Evolutionary conservation across 2,797 vertebrate genomes (phyloP), one percentile per base, ranked within the genome.

Genomic region (Clarias fuscus): DNA sequence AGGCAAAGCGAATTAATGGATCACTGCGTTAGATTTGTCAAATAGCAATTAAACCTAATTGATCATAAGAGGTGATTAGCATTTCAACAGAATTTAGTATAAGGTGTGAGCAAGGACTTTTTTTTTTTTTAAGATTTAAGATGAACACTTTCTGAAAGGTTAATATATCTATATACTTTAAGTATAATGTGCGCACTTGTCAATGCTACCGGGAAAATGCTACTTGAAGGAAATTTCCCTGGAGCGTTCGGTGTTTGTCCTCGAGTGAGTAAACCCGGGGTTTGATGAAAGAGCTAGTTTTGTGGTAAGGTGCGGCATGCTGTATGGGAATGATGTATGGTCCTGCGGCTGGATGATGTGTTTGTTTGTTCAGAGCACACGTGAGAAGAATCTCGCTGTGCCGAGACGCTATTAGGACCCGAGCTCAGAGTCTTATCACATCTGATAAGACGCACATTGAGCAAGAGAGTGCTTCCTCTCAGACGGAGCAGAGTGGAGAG

Each of bases 371-470:
- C 84, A 73, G 53, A 14, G 84, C 14, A 85, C 65, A 84, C 90
- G 90, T 91, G 90, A 90, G 86, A 81, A 89, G 90, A 91, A 91
- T 91, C 87, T 72, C 62, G 62, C 87, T 76, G 87, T 65, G 84
- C 88, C 37, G 71, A 77, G 88, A 91, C 82, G 88, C 87, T 89
- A 90, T 91, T 91, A 91, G 87, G 87, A 90, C 88, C 85, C 77
- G 65, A 87, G 84, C 90, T 84, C 87, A 86, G 86, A 70, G 81
- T 62, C 89, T 91, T 91, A 91, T 91, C 90, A 88, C 88, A 90
- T 90, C 90, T 89, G 90, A 91, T 91, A 91, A 90, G 86, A 58
- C 68, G 27, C 82, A 91, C 88, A 88, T 85, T 80, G 85, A 86
- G 86, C 78, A 86, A 90, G 75, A 90, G 85, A 91, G 86, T 88